Evolutionary conservation across 2,888 invertebrate genomes (phyloP), one percentile per base, ranked within the genome.

Genomic region (Acronicta psi): DNA sequence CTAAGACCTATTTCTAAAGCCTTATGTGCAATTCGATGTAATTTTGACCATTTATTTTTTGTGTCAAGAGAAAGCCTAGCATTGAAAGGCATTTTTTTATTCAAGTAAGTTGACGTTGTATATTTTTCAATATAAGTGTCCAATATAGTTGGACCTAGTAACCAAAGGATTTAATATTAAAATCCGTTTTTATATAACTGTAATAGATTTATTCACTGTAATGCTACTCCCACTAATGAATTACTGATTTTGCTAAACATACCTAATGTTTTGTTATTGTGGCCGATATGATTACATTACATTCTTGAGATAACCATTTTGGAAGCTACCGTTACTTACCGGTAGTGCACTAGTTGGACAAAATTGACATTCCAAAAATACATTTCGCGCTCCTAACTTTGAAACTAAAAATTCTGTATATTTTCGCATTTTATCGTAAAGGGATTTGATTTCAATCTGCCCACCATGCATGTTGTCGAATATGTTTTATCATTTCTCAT

Each of bases 341-440:
- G 25, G 23, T 10, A 14, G 18, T 55, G 47, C 46, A 51, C 52
- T 60, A 10, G 9, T 59, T 61, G 43, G 13, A 41, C 41, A 43
- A 63, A 61, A 56, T 75, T 73, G 62, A 74, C 73, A 74, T 74
- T 74, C 73, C 73, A 73, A 64, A 56, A 72, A 44, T 55, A 42
- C 20, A 25, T 51, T 49, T 61, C 55, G 16, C 49, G 40, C 23
- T 23, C 23, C n/a, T 55, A 47, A 52, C 43, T 23, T 41, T 18
- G 17, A 41, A 55, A 40, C 23, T 20, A 53, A 7, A 42, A 43
- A 23, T 51, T 55, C 59, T 59, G 49, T 60, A 47, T 57, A 67
- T 38, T 60, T 54, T 52, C 36, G n/a, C 34, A 25, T 23, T 58
- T 18, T 47, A 52, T 34, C n/a, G n/a, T 18, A 43, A 49, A 9